Conservation (phyloP, 2,113 vertebrate genomes). For the Anseranas semipalmata region DNA sequence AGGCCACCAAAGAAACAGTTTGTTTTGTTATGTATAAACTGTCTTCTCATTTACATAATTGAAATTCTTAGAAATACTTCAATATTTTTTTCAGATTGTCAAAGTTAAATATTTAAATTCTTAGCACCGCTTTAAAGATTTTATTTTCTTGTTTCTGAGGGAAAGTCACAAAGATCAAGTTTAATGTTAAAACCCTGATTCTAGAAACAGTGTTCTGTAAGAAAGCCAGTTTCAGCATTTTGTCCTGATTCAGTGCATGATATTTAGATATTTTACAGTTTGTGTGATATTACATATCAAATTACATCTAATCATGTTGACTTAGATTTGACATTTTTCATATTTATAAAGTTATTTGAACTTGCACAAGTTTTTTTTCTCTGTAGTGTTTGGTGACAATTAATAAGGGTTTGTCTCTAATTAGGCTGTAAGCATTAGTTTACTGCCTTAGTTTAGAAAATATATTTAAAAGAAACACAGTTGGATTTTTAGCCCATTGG, state of each 20-base stretch:
- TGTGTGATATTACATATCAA: background rate
- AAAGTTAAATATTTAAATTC: constrained; percentile 6
- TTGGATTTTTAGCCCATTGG: background rate
- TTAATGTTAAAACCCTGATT: constrained; percentile 19
- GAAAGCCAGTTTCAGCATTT: background rate
- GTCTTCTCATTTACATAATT: background rate
- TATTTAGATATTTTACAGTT: background rate
- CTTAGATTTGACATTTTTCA: background rate
- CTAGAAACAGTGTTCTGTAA: background rate
- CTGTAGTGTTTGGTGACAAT: background rate
- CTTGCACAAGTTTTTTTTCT: background rate
- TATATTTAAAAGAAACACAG: background rate
- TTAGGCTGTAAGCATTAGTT: background rate
- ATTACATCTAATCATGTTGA: background rate
- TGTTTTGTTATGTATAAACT: background rate
- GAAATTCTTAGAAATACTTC: background rate
- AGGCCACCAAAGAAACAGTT: background rate
- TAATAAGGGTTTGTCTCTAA: background rate
- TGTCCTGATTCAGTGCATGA: constrained; percentile 6
- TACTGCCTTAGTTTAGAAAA: background rate
- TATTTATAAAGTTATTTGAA: background rate
- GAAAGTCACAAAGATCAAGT: background rate
- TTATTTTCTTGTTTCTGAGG: background rate
- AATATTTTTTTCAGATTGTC: background rate
- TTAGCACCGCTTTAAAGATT: background rate